These are phyloP conservation scores for Mimumesa dahlbomi DNA, from an alignment of 2,888 invertebrate species.

Conservation along the genomic window DNA sequence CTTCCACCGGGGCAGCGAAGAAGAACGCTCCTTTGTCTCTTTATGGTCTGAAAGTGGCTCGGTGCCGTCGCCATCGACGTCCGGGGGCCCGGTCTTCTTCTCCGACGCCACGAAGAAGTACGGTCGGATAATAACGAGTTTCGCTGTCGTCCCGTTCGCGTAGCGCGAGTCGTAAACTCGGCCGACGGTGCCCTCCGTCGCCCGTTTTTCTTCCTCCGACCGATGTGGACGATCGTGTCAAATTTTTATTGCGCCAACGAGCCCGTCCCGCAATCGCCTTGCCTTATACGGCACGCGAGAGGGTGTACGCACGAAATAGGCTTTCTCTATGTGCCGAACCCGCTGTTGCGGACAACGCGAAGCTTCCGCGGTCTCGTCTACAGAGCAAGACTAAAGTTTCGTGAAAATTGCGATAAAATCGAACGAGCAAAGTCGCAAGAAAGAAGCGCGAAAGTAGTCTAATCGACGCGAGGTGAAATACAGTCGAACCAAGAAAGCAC, in stretches of 20 bases:
- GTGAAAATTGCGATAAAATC: too few species aligned
- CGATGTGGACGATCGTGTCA: slow-evolving; percentile 71
- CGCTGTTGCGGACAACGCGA: too few species aligned
- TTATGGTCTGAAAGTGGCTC: slow-evolving; percentile 79
- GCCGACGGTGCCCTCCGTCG: slow-evolving; percentile 20
- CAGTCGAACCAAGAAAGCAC: too few species aligned
- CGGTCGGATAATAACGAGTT: slow-evolving; percentile 79
- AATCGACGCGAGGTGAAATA: too few species aligned
- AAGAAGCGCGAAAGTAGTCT: too few species aligned
- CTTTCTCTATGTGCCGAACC: too few species aligned
- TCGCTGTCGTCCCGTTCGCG: slow-evolving; percentile 77
- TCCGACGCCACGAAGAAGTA: slow-evolving; percentile 73
- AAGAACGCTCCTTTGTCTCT: slow-evolving; percentile 78
- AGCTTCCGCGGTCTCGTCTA: too few species aligned
- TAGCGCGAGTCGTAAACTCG: slow-evolving; percentile 74
- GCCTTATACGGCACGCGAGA: slow-evolving; percentile 44
- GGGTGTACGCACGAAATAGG: background rate
- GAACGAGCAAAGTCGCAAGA: too few species aligned
- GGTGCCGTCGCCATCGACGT: slow-evolving; percentile 42
- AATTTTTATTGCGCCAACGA: slow-evolving; percentile 73
- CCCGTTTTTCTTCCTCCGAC: slow-evolving; percentile 57
- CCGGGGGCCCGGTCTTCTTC: slow-evolving; percentile 51
- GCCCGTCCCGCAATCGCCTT: slow-evolving; percentile 47
- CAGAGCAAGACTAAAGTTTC: too few species aligned
- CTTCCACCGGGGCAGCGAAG: slow-evolving; percentile 64